Base-by-base conservation (phyloP, 2,797 vertebrate genomes). In the Takifugu rubripes region DNA sequence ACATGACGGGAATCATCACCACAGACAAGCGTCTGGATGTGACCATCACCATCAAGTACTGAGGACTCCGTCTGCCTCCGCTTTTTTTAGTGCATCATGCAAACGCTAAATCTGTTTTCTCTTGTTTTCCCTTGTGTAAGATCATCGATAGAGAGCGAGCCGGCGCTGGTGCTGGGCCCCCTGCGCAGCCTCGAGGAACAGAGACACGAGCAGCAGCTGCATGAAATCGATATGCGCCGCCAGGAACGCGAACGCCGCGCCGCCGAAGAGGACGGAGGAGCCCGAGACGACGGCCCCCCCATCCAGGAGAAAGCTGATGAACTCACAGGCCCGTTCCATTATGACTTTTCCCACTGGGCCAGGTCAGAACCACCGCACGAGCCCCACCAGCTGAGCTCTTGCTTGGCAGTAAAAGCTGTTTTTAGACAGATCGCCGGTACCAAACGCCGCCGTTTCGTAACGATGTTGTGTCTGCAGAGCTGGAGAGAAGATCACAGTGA, bases 341-440 rank as follows among this genome's bases (percentile, higher is more conserved):
- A 97, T 2, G 96, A 98, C 59, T 99, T 99, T 78, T 97, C 96
- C 2, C 98, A 98, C 76, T 99, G 97, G 97, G 97, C 97, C 56
- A 93, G 96, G 97, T 98, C 60, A 87, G 93, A 92, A 61, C 2
- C 8, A 0, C 11, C 1, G 31, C 26, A 8, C 27, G 47, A 16
- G 29, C 3, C 0, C 11, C 1, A 16, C 25, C 33, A 36, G 12
- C 31, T 33, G 31, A 21, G 17, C 7, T 2, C 2, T n/a, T 16
- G 10, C 1, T 5, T 11, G 31, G 6, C 14, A 5, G 14, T 16
- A 11, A 25, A 24, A 51, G n/a, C 29, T 29, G 29, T 14, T 46
- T 44, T 25, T 26, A 11, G 46, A 42, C 12, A 31, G 29, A 31
- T 11, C 33, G 33, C 33, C 12, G 33, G 6, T 36, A 36, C 33